Evolutionary conservation across 2,888 invertebrate genomes (phyloP).

Genomic region (Caenorhabditis sp.): DNA sequence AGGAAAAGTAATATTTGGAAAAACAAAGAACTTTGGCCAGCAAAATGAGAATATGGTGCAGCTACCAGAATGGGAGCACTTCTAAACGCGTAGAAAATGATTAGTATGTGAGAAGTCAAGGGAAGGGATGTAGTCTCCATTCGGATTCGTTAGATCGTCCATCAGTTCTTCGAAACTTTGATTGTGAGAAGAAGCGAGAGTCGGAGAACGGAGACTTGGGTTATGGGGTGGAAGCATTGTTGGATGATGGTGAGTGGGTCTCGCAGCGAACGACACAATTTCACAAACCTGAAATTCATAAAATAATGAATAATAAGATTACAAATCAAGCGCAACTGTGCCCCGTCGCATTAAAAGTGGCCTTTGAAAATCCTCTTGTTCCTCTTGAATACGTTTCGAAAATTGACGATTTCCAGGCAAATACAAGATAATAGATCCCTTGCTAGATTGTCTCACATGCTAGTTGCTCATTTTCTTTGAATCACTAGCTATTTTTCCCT

Average conservation of each 20-base stretch:
- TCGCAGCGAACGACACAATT: slow-evolving; percentile 36
- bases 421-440: no score
- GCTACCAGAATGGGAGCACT: background rate
- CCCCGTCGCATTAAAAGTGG: no score
- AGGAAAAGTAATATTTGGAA: background rate
- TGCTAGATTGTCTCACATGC: no score
- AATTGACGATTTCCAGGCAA: no score
- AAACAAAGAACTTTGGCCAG: slow-evolving; percentile 40
- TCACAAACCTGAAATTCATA: slow-evolving; percentile 61
- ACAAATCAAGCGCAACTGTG: no score
- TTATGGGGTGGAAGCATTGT: slow-evolving; percentile 1
- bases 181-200: slow-evolving; percentile 6
- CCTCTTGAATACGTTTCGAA: no score
- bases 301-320: no score
- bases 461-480: no score
- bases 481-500: no score
- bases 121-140: slow-evolving; percentile 19
- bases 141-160: slow-evolving; percentile 26
- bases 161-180: slow-evolving; percentile 33
- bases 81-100: slow-evolving; percentile 59
- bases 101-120: slow-evolving; percentile 51
- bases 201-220: slow-evolving; percentile 35
- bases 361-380: no score
- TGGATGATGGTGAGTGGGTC: slow-evolving; percentile 17
- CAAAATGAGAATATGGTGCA: slow-evolving; percentile 34